phyloP scores from a whole-genome alignment of 2,888 invertebrate species.

The Caradrina kadenii region DNA sequence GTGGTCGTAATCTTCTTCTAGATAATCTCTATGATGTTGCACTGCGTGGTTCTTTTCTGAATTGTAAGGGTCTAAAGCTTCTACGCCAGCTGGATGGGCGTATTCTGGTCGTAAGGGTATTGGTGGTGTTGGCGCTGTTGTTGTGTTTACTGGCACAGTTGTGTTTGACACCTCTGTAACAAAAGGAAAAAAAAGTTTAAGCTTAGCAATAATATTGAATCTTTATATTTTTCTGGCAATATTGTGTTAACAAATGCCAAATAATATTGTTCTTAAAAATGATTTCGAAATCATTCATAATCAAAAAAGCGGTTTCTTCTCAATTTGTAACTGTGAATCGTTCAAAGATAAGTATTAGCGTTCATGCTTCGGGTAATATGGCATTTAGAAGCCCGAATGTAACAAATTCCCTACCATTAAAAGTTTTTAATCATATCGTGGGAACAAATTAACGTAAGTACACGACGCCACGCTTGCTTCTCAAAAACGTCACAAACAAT shows the following conservation, averaged over 20 bases:
- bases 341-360: background rate
- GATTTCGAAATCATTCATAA: background rate
- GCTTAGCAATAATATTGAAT: background rate
- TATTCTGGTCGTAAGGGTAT: slow-evolving; percentile 86
- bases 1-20: slow-evolving; percentile 88
- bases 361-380: slow-evolving; percentile 5
- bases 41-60: slow-evolving; percentile 84
- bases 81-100: slow-evolving; percentile 87
- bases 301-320: slow-evolving; percentile 15
- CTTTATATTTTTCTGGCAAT: background rate
- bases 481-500: slow-evolving; percentile 63
- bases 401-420: slow-evolving; percentile 32
- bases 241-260: background rate
- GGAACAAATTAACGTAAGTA: slow-evolving; percentile 49
- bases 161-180: slow-evolving; percentile 84
- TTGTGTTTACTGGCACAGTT: slow-evolving; percentile 79
- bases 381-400: slow-evolving; percentile 5
- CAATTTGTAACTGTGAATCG: too few relatives aligned
- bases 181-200: slow-evolving; percentile 60
- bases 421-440: slow-evolving; percentile 50
- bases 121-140: slow-evolving; percentile 79
- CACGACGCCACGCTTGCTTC: slow-evolving; percentile 40
- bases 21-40: slow-evolving; percentile 82
- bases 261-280: background rate
- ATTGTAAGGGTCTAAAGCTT: slow-evolving; percentile 87